Evolutionary conservation across 1,140 invertebrate species (phyloP), one percentile per base, ranked within the genome.

Genomic region (Ceratitis capitata): DNA sequence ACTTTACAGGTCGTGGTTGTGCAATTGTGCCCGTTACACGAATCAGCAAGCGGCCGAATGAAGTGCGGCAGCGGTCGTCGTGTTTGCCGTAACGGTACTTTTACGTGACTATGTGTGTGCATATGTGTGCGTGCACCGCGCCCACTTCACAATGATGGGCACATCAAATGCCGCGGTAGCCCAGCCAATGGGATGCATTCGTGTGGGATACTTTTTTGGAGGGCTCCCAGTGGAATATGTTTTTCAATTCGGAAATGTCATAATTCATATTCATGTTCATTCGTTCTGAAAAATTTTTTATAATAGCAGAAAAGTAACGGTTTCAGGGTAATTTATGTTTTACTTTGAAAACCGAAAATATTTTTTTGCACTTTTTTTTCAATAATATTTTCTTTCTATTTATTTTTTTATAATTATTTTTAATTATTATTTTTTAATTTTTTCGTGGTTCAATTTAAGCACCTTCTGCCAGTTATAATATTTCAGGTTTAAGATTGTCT

Each of bases 1-100:
- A 78, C 26, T 78, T 78, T 78, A 78, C 26, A 78, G 69, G 69
- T 78, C 69, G 69, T 7, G n/a, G 16, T 19, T 26, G 56, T 61
- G 56, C 10, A 10, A 29, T 29, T 2, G 5, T 29, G 56, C n/a
- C 29, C n/a, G 23, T 3, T 64, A 16, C n/a, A n/a, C 58, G 29
- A 64, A 9, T 64, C 14, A 42, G 53, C 53, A n/a, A 49, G 64
- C n/a, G 69, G 3, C 35, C 69, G 69, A 78, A 78, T 78, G 39
- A 45, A n/a, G 19, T 45, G 69, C n/a, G 26, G 23, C n/a, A 47
- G 23, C 42, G 69, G 12, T n/a, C n/a, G 61, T 35, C 26, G 61
- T 35, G 35, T 39, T 10, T 32, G 61, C 12, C 19, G 32, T 35
- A 29, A 35, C 61, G 14, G 61, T 35, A 32, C 51, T 4, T 56